Evolutionary conservation across 1,140 invertebrate species (phyloP), one percentile per base, ranked within the genome.

Genomic region (Ceratina calcarata): DNA sequence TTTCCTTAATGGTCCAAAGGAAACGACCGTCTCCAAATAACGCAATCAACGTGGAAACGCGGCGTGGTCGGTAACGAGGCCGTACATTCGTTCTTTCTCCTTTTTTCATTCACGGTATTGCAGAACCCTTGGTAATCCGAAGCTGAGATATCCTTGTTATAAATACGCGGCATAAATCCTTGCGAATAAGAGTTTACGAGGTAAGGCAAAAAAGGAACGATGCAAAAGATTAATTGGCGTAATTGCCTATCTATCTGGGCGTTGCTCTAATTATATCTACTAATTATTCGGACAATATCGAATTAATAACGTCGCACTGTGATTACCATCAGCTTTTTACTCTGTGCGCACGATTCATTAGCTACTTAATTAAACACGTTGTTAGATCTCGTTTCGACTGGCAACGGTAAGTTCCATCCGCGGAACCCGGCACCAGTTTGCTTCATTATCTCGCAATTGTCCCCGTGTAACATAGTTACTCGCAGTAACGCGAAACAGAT

Each of bases 1-100:
- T 78, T 78, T 78, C 55, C 45, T 60, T 74, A 80, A 80, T 75
- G 71, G 64, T 53, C 57, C 65, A 49, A 16, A 20, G 64, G 22
- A 18, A 45, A 80, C 57, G 64, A 80, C 45, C 32, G 27, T 57
- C 27, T 62, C 75, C 67, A 45, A 78, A 78, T 70, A 78, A 71
- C 75, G 67, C 67, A 71, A 78, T 71, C 67, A 62, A 78, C 49
- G 58, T 24, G 67, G 49, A 45, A 32, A 16, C 20, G 67, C 58
- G 6, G 27, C 32, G 2, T 24, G 32, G 66, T 18, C 22, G 32
- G 45, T 78, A 78, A 78, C 67, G 60, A 78, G 58, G 58, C 60
- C 55, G 58, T 45, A 20, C 55, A 60, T 74, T 74, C 72, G 51
- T 74, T 60, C 53, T 67, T 32, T 15, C 10, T 6, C 60, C 4